Evolutionary conservation across 2,113 vertebrate species (phyloP).

Genomic region (Calyptommatus sinebrachiatus): DNA sequence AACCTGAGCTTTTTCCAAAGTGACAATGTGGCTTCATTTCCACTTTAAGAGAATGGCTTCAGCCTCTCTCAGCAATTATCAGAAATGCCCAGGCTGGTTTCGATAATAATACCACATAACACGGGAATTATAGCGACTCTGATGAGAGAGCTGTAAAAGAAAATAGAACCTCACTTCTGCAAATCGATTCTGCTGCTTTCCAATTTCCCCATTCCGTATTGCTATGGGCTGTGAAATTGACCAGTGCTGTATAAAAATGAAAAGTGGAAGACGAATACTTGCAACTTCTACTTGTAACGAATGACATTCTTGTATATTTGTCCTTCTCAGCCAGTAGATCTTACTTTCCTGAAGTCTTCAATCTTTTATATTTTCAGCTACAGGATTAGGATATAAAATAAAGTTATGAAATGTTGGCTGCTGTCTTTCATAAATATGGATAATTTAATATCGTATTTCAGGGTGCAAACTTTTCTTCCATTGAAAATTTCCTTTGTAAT

Average conservation of each 20-base stretch:
- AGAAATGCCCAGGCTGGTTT: conserved; percentile 63
- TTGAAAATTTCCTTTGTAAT: conserved; percentile 26
- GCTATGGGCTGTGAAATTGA: conserved; percentile 86
- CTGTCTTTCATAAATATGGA: conserved; percentile 31
- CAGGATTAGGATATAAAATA: conserved; percentile 52
- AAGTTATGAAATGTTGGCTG: conserved; percentile 38
- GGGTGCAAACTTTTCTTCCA: conserved; percentile 1
- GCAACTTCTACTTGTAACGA: conserved; percentile 68
- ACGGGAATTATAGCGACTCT: conserved; percentile 69
- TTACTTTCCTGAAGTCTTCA: conserved; percentile 66
- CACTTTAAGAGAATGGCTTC: conserved; percentile 46
- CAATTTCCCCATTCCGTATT: conserved; percentile 80
- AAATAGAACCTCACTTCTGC: conserved; percentile 83
- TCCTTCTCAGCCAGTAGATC: conserved; percentile 60
- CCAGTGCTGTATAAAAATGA: conserved; percentile 75
- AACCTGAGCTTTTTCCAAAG: neutral
- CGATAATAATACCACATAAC: conserved; percentile 68
- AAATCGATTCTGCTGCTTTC: conserved; percentile 86
- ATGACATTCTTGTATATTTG: conserved; percentile 68
- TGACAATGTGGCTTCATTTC: conserved; percentile 29
- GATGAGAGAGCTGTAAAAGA: conserved; percentile 77
- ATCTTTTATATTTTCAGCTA: conserved; percentile 59
- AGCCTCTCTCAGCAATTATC: conserved; percentile 67
- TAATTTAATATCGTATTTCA: neutral
- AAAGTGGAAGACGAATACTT: conserved; percentile 68